These are phyloP conservation scores for Agelaius tricolor DNA, from an alignment of 2,113 vertebrate genomes.

Conservation along the genomic window DNA sequence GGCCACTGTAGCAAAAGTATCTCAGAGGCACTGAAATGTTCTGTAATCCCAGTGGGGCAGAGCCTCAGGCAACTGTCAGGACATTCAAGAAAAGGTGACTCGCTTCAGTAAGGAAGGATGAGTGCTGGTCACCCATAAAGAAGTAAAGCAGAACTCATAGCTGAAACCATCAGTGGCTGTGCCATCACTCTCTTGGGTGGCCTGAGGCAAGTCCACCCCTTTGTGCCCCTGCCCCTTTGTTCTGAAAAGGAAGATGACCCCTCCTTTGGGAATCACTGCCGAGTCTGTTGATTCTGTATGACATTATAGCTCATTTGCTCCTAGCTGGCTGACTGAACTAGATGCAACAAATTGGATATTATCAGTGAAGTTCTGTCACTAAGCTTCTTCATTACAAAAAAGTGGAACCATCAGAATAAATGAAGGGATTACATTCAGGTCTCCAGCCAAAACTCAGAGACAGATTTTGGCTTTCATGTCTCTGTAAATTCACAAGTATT, in stretches of 20 bases:
- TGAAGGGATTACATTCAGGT: neutral
- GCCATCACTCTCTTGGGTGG: neutral
- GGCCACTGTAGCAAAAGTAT: neutral
- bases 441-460: neutral
- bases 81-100: neutral
- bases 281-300: neutral
- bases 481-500: neutral
- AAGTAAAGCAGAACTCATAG: neutral
- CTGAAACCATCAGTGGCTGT: neutral
- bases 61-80: neutral
- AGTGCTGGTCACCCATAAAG: neutral
- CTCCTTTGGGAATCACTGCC: neutral
- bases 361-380: neutral
- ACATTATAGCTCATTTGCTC: neutral
- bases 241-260: neutral
- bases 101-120: neutral
- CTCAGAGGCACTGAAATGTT: neutral
- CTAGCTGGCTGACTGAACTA: neutral
- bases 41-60: neutral
- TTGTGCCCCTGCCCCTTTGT: neutral
- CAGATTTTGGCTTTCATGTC: neutral
- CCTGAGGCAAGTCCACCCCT: neutral
- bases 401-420: neutral
- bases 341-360: neutral
- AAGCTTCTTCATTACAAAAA: neutral